Evolutionary conservation across 1,140 invertebrate species (phyloP).

Genomic region (Archivesica marissinica): DNA sequence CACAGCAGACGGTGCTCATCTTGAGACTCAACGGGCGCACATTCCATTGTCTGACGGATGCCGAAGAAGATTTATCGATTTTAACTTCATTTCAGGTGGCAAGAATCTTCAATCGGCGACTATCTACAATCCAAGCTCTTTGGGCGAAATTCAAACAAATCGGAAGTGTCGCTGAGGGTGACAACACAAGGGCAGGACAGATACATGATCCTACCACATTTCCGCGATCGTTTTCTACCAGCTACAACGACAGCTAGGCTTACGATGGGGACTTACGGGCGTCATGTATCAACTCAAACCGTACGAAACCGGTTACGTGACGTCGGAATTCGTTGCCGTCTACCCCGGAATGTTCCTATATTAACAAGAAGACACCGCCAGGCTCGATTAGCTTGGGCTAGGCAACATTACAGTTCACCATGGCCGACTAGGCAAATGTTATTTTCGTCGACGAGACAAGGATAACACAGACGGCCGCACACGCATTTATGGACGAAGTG

Average conservation of each 20-base stretch:
- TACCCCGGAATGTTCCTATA: background rate
- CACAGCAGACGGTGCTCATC: too few relatives aligned
- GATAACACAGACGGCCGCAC: background rate
- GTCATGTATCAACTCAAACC: slow-evolving; percentile 4
- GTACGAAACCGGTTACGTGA: background rate
- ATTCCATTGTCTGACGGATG: too few relatives aligned
- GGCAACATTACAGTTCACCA: slow-evolving; percentile 21
- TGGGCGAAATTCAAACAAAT: background rate
- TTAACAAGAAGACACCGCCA: slow-evolving; percentile 28
- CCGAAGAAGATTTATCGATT: background rate
- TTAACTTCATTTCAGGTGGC: slow-evolving; percentile 19
- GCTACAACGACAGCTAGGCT: background rate
- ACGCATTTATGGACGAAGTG: background rate
- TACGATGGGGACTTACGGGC: background rate
- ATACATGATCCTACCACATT: background rate
- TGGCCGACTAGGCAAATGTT: slow-evolving; percentile 58
- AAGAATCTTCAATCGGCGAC: slow-evolving; percentile 14
- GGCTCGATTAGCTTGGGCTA: slow-evolving; percentile 24
- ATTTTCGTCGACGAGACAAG: slow-evolving; percentile 2
- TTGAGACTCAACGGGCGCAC: too few relatives aligned
- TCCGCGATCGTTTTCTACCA: too few relatives aligned
- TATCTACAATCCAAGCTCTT: background rate
- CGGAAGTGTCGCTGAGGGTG: slow-evolving; percentile 15
- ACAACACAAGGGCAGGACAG: slow-evolving; percentile 16
- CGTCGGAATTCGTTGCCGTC: background rate